Conservation (phyloP, 1,140 invertebrate genomes). For the Leptinotarsa lineolata region DNA sequence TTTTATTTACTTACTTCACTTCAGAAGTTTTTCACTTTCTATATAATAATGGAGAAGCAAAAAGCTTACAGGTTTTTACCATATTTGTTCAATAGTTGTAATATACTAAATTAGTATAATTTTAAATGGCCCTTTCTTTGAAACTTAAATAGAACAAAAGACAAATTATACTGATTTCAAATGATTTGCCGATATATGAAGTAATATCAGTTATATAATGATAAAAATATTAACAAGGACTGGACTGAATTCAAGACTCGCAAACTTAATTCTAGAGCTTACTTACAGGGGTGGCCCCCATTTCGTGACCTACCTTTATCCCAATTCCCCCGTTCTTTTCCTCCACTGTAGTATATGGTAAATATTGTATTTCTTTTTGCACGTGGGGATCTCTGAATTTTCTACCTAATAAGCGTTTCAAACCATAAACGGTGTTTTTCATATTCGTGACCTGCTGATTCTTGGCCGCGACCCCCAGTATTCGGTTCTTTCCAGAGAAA, state of each 20-base stretch:
- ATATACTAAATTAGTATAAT: not conserved
- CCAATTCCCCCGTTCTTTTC: constrained; percentile 75
- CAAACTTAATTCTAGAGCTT: not conserved
- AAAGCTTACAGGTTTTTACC: too few species aligned
- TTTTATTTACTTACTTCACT: too few species aligned
- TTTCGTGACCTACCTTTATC: constrained; percentile 64
- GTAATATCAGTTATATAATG: constrained; percentile 3
- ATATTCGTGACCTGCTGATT: constrained; percentile 96
- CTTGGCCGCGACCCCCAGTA: constrained; percentile 94
- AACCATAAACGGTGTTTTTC: constrained; percentile 93
- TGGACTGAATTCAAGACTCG: too few species aligned
- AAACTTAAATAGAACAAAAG: not conserved
- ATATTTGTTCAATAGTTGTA: too few species aligned
- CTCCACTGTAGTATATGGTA: constrained; percentile 77
- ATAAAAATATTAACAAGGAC: not conserved
- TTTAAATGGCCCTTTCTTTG: too few species aligned
- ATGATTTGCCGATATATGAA: constrained; percentile 3
- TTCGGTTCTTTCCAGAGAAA: constrained; percentile 88
- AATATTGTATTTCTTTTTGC: constrained; percentile 74
- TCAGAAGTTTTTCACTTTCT: too few species aligned
- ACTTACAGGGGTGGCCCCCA: not conserved
- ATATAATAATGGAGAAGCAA: too few species aligned
- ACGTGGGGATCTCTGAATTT: constrained; percentile 86
- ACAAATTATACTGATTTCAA: not conserved
- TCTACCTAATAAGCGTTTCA: constrained; percentile 89